Percentiles rank a stretch among this genome's conserved stretches.
Conservation (phyloP, 2,797 vertebrate species). For the Rhabdophis nuchalis region DNA sequence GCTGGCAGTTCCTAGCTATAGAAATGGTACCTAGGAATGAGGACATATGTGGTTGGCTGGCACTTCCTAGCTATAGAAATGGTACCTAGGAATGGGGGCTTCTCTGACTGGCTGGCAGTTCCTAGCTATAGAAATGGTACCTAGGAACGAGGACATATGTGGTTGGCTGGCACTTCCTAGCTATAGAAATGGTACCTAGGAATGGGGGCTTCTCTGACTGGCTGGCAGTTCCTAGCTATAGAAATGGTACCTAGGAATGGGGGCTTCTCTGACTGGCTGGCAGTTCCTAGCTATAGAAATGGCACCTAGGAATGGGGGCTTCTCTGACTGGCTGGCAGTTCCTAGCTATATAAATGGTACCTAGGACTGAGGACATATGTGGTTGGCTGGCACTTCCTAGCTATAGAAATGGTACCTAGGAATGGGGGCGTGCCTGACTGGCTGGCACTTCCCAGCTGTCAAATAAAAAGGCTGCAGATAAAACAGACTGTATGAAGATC, state of each 20-base stretch:
- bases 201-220: neutral
- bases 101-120: neutral
- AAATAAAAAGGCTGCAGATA: neutral
- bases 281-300: accelerated
- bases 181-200: neutral
- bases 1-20: neutral
- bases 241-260: neutral
- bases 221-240: neutral
- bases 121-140: neutral
- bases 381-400: neutral
- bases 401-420: neutral
- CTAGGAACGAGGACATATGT: accelerated
- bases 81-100: neutral
- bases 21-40: no score
- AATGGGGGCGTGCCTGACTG: neutral
- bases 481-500: neutral
- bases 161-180: neutral
- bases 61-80: neutral
- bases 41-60: neutral
- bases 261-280: neutral
- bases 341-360: neutral
- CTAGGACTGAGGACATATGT: neutral
- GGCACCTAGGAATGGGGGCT: accelerated
- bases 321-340: neutral
- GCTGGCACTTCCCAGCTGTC: neutral